phyloP scores from a whole-genome alignment of 2,888 invertebrate genomes.

The Eupithecia centaureata region DNA sequence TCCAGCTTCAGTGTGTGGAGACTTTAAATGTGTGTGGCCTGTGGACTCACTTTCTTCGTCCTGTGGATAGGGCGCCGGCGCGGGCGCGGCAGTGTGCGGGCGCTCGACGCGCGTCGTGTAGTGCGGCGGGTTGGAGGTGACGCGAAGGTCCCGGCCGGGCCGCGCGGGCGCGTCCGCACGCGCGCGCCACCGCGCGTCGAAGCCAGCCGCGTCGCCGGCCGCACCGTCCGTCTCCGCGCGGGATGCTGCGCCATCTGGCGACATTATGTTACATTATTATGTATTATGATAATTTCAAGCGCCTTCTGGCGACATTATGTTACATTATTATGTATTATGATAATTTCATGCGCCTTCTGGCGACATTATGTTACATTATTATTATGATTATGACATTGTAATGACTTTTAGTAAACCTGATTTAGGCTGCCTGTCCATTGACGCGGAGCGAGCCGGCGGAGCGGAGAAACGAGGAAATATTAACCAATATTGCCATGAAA shows the following conservation, averaged over 20 bases:
- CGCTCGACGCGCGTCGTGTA: constrained; percentile 71
- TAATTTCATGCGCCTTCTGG: not conserved
- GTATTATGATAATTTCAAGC: not conserved
- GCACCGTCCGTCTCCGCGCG: constrained; percentile 12
- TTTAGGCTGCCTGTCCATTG: too few species aligned
- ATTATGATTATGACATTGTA: not conserved
- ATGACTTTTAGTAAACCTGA: too few species aligned
- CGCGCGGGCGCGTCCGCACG: constrained; percentile 42
- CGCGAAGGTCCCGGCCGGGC: constrained; percentile 62
- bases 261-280: not conserved
- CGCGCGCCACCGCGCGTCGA: constrained; percentile 66
- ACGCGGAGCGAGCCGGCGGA: too few species aligned
- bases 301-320: not conserved
- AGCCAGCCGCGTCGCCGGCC: constrained; percentile 45
- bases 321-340: not conserved
- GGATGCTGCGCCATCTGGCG: not conserved
- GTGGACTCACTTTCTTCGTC: constrained; percentile 68
- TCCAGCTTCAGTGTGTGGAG: too few species aligned
- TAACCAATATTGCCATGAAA: too few species aligned
- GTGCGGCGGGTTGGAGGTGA: constrained; percentile 60
- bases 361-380: not conserved
- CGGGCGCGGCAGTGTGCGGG: constrained; percentile 34
- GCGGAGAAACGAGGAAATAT: too few species aligned
- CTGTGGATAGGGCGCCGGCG: constrained; percentile 7
- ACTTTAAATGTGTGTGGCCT: too few species aligned